Evolutionary conservation across 1,140 invertebrate genomes (phyloP).

Genomic region (Vollenhovia emeryi): DNA sequence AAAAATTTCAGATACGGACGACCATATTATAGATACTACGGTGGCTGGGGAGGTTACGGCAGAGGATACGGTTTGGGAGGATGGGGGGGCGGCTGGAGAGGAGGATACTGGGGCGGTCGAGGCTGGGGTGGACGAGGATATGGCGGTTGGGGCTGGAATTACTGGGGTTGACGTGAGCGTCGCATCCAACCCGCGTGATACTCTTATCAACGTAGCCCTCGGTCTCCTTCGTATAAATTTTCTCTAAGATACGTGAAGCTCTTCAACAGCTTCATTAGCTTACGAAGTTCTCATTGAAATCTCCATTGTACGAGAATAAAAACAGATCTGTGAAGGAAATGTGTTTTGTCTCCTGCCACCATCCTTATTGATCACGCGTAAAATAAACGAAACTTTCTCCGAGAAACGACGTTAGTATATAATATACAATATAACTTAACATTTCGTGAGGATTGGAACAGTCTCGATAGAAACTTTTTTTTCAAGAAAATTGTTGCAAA

Average conservation of each 20-base stretch:
- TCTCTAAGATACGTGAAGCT: conserved; percentile 22
- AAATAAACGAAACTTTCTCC: background rate
- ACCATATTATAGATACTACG: conserved; percentile 13
- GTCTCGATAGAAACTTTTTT: background rate
- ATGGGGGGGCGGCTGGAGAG: background rate
- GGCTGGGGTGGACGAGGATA: background rate
- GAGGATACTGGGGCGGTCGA: background rate
- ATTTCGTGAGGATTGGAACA: background rate
- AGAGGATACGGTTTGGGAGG: background rate
- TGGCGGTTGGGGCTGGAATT: conserved; percentile 16
- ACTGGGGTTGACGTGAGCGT: background rate
- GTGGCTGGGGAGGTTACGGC: conserved; percentile 16
- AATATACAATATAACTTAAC: background rate
- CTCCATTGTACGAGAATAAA: conserved; percentile 4
- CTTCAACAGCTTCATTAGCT: background rate
- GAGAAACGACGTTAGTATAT: background rate
- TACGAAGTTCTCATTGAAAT: conserved; percentile 12
- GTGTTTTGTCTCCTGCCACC: background rate
- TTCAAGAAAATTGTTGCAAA: background rate
- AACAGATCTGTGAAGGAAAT: background rate
- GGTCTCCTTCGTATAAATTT: background rate
- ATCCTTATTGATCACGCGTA: background rate
- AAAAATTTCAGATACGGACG: conserved; percentile 40
- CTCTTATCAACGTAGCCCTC: background rate
- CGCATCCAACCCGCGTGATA: background rate